These are phyloP conservation scores for Lipophrys pholis DNA, from an alignment of 2,113 vertebrate species.

Conservation along the genomic window DNA sequence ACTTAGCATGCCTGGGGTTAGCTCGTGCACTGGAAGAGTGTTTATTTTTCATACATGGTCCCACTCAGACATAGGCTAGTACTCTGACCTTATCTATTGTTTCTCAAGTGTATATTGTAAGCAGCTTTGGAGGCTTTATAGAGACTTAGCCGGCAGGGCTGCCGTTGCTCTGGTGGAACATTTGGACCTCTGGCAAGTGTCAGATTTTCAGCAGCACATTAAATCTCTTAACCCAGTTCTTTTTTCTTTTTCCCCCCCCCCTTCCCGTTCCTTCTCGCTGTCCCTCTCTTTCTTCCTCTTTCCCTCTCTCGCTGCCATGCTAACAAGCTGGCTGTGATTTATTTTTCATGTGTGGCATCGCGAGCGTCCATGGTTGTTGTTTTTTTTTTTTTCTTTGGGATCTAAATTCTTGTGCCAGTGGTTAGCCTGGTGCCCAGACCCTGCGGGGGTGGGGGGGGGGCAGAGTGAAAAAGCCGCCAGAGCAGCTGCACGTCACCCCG, in stretches of 20 bases:
- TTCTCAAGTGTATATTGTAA: constrained; percentile 82
- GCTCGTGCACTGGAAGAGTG: constrained; percentile 37
- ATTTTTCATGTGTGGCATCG: constrained; percentile 75
- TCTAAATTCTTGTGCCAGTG: constrained; percentile 63
- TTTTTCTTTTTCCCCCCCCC: constrained; percentile 16
- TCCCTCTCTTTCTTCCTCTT: constrained; percentile 27
- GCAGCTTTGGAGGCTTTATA: constrained; percentile 78
- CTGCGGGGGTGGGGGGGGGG: constrained; percentile 26
- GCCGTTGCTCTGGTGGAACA: constrained; percentile 74
- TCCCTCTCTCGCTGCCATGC: constrained; percentile 48
- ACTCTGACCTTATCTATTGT: constrained; percentile 80
- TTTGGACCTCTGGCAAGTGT: constrained; percentile 80
- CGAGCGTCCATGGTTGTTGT: constrained; percentile 49
- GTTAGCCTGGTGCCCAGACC: constrained; percentile 62
- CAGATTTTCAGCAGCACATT: constrained; percentile 77
- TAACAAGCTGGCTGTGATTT: constrained; percentile 78
- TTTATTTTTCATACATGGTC: constrained; percentile 68
- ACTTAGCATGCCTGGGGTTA: constrained; percentile 34
- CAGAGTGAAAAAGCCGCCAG: constrained; percentile 52
- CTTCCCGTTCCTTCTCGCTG: constrained; percentile 16
- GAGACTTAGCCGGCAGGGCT: constrained; percentile 72
- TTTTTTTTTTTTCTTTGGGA: constrained; percentile 28
- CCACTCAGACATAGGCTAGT: constrained; percentile 58
- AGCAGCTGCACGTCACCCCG: constrained; percentile 69
- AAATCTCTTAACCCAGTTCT: constrained; percentile 79